A percentile compares a stretch with the other conserved stretches of the same genome.
Conservation (phyloP, 64 coral and sea anemone genomes). For the Pocillopora verrucosa region DNA sequence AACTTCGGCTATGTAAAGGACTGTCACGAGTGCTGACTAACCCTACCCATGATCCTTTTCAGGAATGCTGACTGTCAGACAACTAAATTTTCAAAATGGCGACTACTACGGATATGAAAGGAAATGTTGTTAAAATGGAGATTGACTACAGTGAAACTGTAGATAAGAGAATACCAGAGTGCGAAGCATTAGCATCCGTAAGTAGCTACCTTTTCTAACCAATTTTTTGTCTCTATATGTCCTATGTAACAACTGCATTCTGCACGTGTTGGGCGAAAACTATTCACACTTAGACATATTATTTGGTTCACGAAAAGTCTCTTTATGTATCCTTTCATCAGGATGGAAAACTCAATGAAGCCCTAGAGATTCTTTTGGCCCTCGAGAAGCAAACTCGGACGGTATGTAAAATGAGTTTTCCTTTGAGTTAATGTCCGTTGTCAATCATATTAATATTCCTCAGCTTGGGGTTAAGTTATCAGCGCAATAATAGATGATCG, state of each 20-base stretch:
- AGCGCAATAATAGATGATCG: too few relatives aligned
- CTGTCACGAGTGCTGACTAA: slow-evolving; percentile 79
- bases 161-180: slow-evolving; percentile 90
- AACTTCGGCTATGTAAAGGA: background rate
- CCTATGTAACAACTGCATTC: background rate
- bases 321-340: slow-evolving; percentile 12
- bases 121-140: slow-evolving; percentile 99
- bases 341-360: slow-evolving; percentile 92
- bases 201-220: background rate
- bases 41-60: slow-evolving; percentile 64
- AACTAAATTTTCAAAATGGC: slow-evolving; percentile 86
- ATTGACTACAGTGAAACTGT: slow-evolving; percentile 94
- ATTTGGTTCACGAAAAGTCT: background rate
- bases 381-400: slow-evolving; percentile 98
- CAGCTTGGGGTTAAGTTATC: too few relatives aligned
- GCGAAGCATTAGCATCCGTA: slow-evolving; percentile 83
- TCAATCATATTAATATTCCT: too few relatives aligned
- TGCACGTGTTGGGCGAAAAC: background rate
- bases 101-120: slow-evolving; percentile 94
- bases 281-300: too few relatives aligned
- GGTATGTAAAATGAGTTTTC: slow-evolving; percentile 41
- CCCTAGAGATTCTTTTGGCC: slow-evolving; percentile 85
- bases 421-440: too few relatives aligned
- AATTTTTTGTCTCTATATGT: background rate
- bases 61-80: background rate